Evolutionary conservation across 2,797 vertebrate genomes (phyloP), one percentile per base, ranked within the genome.

Genomic region (Enteromius afrohamiltoni): DNA sequence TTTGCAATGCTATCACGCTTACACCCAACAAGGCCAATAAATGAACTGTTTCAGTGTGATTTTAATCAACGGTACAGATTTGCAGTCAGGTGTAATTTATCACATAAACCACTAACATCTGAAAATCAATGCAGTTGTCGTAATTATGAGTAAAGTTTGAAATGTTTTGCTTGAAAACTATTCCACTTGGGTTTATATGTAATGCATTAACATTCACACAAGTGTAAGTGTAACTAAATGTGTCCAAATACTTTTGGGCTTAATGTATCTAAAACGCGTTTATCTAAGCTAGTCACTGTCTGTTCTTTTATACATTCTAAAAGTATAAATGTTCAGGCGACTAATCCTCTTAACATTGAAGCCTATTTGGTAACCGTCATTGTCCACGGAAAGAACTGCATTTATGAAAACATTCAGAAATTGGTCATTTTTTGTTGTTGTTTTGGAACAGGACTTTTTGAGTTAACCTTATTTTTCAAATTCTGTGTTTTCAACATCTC

Each of bases 361-460:
- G 86, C 91, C 91, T 89, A 88, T 93, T 91, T 91, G 85, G 88
- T 82, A 83, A 90, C 85, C 90, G 92, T 85, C 86, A 86, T 83
- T 92, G 90, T 90, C 90, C 91, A 88, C 89, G 90, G 92, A 89
- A 81, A 89, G 84, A 70, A 62, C 37, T 67, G 26, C 5, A 69
- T 58, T 60, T 42, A 37, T 26, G n/a, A 40, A 40, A 42, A 40
- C 31, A 40, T 23, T 58, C 13, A 58, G 31, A 55, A 34, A 73
- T 73, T 21, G 4, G 26, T 71, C 3, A 17, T 71, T 2, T 51
- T 62, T 53, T 29, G 17, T n/a, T 62, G 10, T 62, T 16, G 23
- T 37, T 75, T 40, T 40, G 21, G 13, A 23, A 17, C 19, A 55
- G 21, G 31, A 16, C 51, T 17, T 51, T 55, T 37, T 75, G 19